phyloP scores from a whole-genome alignment of 2,888 invertebrate species.

The Nasonia oneida region DNA sequence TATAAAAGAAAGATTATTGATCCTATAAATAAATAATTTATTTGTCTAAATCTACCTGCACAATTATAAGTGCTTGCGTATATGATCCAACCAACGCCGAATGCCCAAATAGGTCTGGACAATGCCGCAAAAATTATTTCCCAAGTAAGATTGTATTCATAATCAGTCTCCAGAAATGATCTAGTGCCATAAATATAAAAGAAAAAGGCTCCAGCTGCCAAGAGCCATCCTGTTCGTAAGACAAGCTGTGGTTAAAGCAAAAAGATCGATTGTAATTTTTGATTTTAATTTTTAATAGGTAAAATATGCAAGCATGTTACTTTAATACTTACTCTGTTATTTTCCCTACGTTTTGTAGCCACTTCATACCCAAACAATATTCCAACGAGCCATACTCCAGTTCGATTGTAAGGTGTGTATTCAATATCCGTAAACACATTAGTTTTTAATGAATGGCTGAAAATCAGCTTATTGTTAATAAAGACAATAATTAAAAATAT shows the following conservation, averaged over 20 bases:
- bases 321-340: conserved; percentile 70
- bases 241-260: conserved; percentile 52
- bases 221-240: conserved; percentile 64
- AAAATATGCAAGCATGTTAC: background rate
- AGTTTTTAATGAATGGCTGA: background rate
- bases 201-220: conserved; percentile 58
- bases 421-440: conserved; percentile 54
- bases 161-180: conserved; percentile 63
- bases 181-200: conserved; percentile 64
- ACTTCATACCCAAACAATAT: conserved; percentile 62
- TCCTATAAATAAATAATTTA: too few species aligned
- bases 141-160: background rate
- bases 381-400: conserved; percentile 63
- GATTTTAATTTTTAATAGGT: background rate
- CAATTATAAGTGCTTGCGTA: conserved; percentile 80
- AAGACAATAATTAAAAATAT: background rate
- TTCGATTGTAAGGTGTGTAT: conserved; percentile 57
- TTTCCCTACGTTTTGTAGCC: conserved; percentile 54
- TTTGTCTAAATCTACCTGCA: conserved; percentile 75
- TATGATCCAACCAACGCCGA: conserved; percentile 80
- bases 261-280: too few species aligned
- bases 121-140: background rate
- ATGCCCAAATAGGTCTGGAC: conserved; percentile 79
- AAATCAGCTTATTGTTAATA: background rate
- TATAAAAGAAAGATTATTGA: background rate